Evolutionary conservation across 2,797 vertebrate species (phyloP), one percentile per base, ranked within the genome.

Genomic region (Tadarida brasiliensis): DNA sequence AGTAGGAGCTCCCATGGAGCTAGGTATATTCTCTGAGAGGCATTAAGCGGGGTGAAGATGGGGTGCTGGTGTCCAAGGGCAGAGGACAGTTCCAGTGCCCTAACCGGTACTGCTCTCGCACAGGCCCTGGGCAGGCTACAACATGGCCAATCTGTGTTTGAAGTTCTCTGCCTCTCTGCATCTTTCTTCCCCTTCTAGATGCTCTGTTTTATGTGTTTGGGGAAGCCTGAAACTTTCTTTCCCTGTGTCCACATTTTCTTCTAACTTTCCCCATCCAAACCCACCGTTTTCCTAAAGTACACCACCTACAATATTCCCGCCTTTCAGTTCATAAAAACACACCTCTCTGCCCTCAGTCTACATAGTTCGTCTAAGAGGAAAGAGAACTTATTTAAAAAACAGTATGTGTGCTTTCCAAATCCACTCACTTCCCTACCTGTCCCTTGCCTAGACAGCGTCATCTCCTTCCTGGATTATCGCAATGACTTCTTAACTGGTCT

Each of bases 401-500:
- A 44, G 39, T 39, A 4, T 67, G n/a, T 82, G 59, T 82, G 15
- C 44, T 91, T 87, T 91, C 81, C 81, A 87, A 71, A 39, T 30
- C 33, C 9, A 73, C 30, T 68, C 26, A 51, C 3, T 19, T 86
- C 11, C 33, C 11, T 67, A 30, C 5, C 20, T 20, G 14, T 57
- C 26, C 10, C 8, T 74, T 22, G 22, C 19, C 0, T 26, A 54
- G 93, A 44, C 9, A 70, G 19, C 11, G 20, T 33, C 10, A 0
- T 51, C 16, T 54, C 33, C 51, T 92, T 90, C n/a, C 10, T 33
- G 70, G 26, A 6, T n/a, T 44, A 9, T 86, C 39, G 5, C 39
- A 44, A 7, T 44, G 39, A 44, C 39, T 44, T 44, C 39, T 44
- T 44, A 44, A 44, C 39, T 44, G 39, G 39, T 44, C 39, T 44